Evolutionary conservation across 1,140 invertebrate species (phyloP), one percentile per base, ranked within the genome.

Genomic region (Spodoptera frugiperda): DNA sequence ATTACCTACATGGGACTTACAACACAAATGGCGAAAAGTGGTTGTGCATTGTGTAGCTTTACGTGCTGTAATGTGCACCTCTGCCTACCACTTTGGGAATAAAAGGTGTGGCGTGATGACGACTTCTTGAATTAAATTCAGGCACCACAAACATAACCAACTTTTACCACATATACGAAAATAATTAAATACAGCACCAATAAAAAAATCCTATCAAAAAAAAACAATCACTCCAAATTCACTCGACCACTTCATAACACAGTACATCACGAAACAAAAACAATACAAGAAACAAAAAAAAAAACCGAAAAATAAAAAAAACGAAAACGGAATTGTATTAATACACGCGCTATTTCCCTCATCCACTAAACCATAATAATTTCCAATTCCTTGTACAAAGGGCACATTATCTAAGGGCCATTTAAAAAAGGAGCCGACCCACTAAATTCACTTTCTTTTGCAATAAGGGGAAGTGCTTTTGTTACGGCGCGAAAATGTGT

Each of bases 331-430:
- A 53, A 68, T 25, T 3, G 39, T 59, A 73, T 73, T 71, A 61
- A 72, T 49, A 73, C 55, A 59, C 39, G 71, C 54, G 71, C 33
- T 73, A 61, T 75, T 76, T 80, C 72, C 68, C 55, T 59, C 51
- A 68, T 15, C 78, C 83, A 82, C 72, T 74, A 81, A 81, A 77
- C 81, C 79, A 82, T 82, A 79, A 82, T 80, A 84, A 83, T 85
- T 83, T 67, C 65, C 78, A 85, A 83, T 85, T 81, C 78, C 46
- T 49, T 48, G 79, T 54, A 83, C 83, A 85, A 83, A 81, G 79
- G 76, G 44, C 76, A 79, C 78, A 84, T 83, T 83, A 78, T 78
- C 73, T 77, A 73, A 78, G 73, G 57, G 55, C 71, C 71, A 78
- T 80, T 80, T 80, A 77, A 80, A 77, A 76, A 78, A 33, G n/a